Evolutionary conservation across 2,113 vertebrate genomes (phyloP).

Genomic region (Natator depressus): DNA sequence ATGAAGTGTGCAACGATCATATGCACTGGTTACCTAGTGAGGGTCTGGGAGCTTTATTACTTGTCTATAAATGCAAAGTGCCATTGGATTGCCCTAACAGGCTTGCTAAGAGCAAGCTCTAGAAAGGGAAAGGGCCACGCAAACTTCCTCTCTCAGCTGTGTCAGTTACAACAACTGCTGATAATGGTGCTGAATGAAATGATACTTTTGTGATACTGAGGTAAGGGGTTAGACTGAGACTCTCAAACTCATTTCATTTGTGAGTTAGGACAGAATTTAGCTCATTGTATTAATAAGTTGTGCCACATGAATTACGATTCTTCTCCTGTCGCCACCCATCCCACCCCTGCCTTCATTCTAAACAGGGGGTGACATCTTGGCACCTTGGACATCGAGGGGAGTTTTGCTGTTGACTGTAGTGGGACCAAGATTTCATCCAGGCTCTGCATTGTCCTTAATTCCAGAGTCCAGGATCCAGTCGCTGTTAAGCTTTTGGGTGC

Average conservation of each 20-base stretch:
- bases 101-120: neutral
- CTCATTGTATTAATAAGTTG: neutral
- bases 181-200: neutral
- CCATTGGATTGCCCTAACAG: neutral
- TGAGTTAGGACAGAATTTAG: neutral
- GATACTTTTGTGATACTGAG: neutral
- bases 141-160: neutral
- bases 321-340: neutral
- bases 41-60: neutral
- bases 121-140: rapidly evolving
- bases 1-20: neutral
- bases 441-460: neutral
- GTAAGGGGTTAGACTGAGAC: neutral
- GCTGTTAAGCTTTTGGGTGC: neutral
- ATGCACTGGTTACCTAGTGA: neutral
- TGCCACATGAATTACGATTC: neutral
- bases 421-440: neutral
- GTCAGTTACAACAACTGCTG: neutral
- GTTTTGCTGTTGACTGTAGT: neutral
- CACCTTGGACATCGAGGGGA: neutral
- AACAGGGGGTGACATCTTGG: neutral
- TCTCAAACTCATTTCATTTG: neutral
- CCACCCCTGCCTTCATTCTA: neutral
- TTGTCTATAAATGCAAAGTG: neutral
- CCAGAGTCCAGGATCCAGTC: neutral